A percentile compares a stretch with the other conserved stretches of the same genome.
Conservation (phyloP, 2,113 vertebrate genomes). For the Synodontis membranacea region DNA sequence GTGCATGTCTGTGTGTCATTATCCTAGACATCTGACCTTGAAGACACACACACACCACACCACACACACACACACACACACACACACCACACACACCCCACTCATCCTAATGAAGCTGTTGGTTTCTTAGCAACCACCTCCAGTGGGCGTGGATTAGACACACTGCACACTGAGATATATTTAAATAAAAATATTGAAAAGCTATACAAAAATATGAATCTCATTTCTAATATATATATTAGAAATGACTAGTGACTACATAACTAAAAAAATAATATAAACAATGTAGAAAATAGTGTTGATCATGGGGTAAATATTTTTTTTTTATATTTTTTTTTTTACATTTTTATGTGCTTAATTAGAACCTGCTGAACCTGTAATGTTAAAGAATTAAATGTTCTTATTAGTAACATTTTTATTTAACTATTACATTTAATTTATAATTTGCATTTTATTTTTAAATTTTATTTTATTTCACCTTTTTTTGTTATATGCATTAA, state of each 20-base stretch:
- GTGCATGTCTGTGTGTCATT: neutral
- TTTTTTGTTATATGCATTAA: neutral
- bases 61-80: conserved; percentile 5
- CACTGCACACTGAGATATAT: neutral
- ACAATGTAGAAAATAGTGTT: too few species aligned
- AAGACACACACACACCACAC: neutral
- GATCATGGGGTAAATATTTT: too few species aligned
- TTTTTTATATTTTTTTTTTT: neutral
- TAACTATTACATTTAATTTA: neutral
- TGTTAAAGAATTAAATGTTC: too few species aligned
- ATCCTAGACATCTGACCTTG: neutral
- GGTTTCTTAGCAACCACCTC: neutral
- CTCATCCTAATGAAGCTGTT: conserved; percentile 5
- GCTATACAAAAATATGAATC: neutral
- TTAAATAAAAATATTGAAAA: neutral
- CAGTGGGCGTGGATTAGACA: neutral
- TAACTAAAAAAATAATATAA: too few species aligned
- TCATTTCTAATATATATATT: too few species aligned
- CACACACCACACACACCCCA: neutral
- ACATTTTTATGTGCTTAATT: neutral
- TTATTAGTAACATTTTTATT: too few species aligned
- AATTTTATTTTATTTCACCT: neutral
- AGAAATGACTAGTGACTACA: too few species aligned
- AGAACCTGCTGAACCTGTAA: neutral
- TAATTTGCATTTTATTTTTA: neutral